Evolutionary conservation across 2,113 vertebrate species (phyloP).

Genomic region (Dasypus novemcinctus): DNA sequence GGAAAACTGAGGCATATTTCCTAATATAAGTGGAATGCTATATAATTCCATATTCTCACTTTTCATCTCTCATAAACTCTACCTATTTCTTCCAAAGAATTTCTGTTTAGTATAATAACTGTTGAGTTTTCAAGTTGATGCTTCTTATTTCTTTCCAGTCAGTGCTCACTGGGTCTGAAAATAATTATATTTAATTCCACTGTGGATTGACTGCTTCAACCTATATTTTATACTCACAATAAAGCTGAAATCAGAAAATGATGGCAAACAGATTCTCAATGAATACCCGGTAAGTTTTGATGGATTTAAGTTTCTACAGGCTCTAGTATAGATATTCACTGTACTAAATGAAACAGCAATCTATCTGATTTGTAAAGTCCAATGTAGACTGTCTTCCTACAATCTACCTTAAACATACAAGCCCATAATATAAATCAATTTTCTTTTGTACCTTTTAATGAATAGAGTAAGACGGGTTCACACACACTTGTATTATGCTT

Average conservation of each 20-base stretch:
- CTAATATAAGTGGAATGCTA: not conserved
- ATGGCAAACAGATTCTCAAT: not conserved
- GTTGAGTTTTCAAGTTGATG: not conserved
- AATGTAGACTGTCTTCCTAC: not conserved
- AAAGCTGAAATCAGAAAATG: not conserved
- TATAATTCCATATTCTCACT: not conserved
- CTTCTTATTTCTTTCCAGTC: not conserved
- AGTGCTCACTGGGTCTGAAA: not conserved
- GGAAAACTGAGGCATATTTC: not conserved
- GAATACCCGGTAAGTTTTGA: not conserved
- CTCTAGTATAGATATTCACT: not conserved
- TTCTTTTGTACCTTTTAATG: conserved; percentile 1
- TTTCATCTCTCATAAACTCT: not conserved
- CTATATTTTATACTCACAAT: not conserved
- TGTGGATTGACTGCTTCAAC: not conserved
- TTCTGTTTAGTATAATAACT: not conserved
- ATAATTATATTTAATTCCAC: not conserved
- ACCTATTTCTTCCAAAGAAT: not conserved
- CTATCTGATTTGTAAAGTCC: not conserved
- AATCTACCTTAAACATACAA: not conserved
- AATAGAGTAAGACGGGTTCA: not conserved
- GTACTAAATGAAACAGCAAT: not conserved
- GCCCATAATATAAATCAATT: not conserved
- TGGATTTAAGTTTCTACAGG: not conserved
- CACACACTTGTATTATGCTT: not conserved